Evolutionary conservation across 2,113 vertebrate species (phyloP).

Genomic region (Colaptes auratus): DNA sequence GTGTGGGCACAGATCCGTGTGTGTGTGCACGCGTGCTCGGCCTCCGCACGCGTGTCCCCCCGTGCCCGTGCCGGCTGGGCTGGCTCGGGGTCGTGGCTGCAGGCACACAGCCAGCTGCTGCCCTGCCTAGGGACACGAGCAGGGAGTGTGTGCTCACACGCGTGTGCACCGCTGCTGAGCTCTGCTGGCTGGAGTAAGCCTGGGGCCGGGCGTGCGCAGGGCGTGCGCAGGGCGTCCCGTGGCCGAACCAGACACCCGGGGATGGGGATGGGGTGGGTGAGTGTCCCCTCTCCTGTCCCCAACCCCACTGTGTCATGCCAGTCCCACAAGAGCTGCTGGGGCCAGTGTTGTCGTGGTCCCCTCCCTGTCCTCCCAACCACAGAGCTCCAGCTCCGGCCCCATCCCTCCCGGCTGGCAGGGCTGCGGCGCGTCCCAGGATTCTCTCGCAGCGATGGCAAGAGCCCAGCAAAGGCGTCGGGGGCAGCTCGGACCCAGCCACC

Average conservation of each 20-base stretch:
- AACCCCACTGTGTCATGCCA: accelerated
- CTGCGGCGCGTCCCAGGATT: not conserved
- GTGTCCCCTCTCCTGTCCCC: not conserved
- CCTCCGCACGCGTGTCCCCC: accelerated
- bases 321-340: accelerated
- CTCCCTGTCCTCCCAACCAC: accelerated
- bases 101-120: accelerated
- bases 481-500: not conserved
- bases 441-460: not conserved
- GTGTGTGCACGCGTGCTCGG: too few relatives aligned
- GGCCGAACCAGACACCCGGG: accelerated
- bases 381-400: not conserved
- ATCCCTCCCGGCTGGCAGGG: not conserved
- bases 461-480: accelerated
- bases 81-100: accelerated
- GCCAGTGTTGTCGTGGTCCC: accelerated
- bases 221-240: too few relatives aligned
- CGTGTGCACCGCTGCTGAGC: not conserved
- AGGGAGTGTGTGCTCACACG: not conserved
- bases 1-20: too few relatives aligned
- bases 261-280: accelerated
- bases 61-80: not conserved
- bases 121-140: not conserved
- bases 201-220: accelerated
- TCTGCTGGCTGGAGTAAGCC: not conserved